Percentiles rank a stretch among this genome's conserved stretches.
Conservation (phyloP, 1,140 invertebrate species). For the Lordiphosa collinella region DNA sequence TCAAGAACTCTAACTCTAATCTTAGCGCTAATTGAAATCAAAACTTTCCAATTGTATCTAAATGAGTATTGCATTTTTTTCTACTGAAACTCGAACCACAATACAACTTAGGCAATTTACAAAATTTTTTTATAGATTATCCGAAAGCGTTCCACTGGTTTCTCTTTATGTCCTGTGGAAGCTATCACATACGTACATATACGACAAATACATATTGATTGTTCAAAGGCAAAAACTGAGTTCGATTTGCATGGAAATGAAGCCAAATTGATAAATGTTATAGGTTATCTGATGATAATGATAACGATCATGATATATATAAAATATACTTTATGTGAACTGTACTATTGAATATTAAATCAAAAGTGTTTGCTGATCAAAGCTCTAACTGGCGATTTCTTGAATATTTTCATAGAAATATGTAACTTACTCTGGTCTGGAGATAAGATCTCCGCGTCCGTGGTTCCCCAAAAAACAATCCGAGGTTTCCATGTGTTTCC, state of each 20-base stretch:
- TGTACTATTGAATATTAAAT: constrained; percentile 64
- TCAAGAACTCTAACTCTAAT: neutral
- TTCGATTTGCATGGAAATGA: constrained; percentile 43
- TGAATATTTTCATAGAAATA: too few relatives aligned
- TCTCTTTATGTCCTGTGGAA: constrained; percentile 7
- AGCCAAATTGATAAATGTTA: constrained; percentile 71
- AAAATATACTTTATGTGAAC: constrained; percentile 15
- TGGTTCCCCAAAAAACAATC: too few relatives aligned
- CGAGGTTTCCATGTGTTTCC: too few relatives aligned
- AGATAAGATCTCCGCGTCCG: too few relatives aligned
- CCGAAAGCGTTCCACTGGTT: constrained; percentile 1
- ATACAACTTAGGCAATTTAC: constrained; percentile 8
- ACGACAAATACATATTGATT: constrained; percentile 16
- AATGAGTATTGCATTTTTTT: constrained; percentile 8
- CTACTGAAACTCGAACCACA: constrained; percentile 1
- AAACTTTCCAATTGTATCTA: constrained; percentile 8
- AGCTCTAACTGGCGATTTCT: too few relatives aligned
- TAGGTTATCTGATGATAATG: constrained; percentile 9
- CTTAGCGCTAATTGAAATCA: neutral
- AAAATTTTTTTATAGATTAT: constrained; percentile 7
- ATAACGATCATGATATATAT: constrained; percentile 18
- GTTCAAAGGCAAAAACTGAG: constrained; percentile 21
- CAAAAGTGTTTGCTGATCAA: constrained; percentile 62
- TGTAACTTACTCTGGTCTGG: too few relatives aligned
- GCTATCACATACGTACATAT: constrained; percentile 8